These are phyloP conservation scores for Limnephilus rhombicus DNA, from an alignment of 2,888 invertebrate genomes.

Conservation along the genomic window DNA sequence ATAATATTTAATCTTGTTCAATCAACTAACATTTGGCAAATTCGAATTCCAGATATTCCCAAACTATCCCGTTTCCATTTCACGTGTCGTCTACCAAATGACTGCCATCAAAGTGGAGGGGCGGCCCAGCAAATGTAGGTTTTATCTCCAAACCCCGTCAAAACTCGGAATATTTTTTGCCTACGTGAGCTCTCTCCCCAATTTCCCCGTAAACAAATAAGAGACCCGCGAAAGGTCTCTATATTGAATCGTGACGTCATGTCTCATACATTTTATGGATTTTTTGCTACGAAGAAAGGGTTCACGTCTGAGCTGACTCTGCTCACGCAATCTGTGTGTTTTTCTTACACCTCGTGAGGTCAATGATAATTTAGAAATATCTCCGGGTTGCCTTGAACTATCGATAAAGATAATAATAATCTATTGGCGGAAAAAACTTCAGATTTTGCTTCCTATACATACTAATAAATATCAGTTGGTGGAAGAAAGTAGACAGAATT, in stretches of 20 bases:
- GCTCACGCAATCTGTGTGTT: constrained; percentile 39
- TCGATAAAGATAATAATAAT: constrained; percentile 17
- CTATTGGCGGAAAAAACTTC: neutral
- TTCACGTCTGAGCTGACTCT: neutral
- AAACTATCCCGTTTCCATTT: constrained; percentile 6
- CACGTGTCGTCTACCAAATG: constrained; percentile 46
- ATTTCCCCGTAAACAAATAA: constrained; percentile 43
- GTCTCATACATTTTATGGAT: constrained; percentile 28
- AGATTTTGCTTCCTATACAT: neutral
- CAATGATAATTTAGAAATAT: constrained; percentile 42
- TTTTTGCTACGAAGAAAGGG: constrained; percentile 17
- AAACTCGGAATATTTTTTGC: constrained; percentile 31
- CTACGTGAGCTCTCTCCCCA: constrained; percentile 24
- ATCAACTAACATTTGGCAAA: constrained; percentile 40
- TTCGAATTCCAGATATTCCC: constrained; percentile 7
- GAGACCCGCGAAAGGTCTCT: constrained; percentile 10
- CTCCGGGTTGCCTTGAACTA: constrained; percentile 3
- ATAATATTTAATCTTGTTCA: neutral
- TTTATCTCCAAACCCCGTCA: constrained; percentile 34
- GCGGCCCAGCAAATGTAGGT: constrained; percentile 32
- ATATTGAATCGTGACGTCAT: constrained; percentile 49
- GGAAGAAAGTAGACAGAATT: neutral
- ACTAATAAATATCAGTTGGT: neutral
- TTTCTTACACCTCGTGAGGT: constrained; percentile 18
- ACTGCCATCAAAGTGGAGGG: constrained; percentile 37